phyloP scores from a whole-genome alignment of 2,113 vertebrate species.

The Ramphastos sulfuratus region DNA sequence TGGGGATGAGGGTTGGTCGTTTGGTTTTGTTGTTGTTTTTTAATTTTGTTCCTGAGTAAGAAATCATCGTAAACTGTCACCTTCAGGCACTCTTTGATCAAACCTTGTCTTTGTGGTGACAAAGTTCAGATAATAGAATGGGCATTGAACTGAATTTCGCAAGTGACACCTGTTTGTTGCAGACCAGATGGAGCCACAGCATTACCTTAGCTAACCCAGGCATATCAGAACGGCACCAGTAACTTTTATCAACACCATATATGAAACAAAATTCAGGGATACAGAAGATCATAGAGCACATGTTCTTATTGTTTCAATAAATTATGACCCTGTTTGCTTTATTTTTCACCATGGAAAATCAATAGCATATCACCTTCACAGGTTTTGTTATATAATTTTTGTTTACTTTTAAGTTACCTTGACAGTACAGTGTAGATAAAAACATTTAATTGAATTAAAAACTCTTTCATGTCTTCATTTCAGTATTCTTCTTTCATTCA shows the following conservation, averaged over 20 bases:
- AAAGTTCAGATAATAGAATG: not conserved
- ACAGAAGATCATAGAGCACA: not conserved
- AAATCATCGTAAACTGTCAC: not conserved
- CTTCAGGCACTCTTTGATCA: not conserved
- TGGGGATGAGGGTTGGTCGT: too few relatives aligned
- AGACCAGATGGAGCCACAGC: not conserved
- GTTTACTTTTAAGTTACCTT: not conserved
- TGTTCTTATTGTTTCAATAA: not conserved
- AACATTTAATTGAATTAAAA: not conserved
- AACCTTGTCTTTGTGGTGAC: not conserved
- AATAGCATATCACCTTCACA: fast-evolving
- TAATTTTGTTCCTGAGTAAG: not conserved
- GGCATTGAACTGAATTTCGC: not conserved
- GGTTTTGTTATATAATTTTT: not conserved
- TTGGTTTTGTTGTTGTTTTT: not conserved
- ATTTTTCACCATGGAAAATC: not conserved
- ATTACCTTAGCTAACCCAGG: not conserved
- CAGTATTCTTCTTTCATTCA: not conserved
- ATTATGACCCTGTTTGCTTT: not conserved
- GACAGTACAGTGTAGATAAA: not conserved
- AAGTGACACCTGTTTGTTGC: not conserved
- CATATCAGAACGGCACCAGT: not conserved
- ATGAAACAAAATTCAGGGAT: not conserved
- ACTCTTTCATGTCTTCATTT: not conserved
- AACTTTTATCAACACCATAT: not conserved